These are phyloP conservation scores for Scaptodrosophila latifasciaeformis DNA, from an alignment of 2,888 invertebrate species.

Conservation along the genomic window DNA sequence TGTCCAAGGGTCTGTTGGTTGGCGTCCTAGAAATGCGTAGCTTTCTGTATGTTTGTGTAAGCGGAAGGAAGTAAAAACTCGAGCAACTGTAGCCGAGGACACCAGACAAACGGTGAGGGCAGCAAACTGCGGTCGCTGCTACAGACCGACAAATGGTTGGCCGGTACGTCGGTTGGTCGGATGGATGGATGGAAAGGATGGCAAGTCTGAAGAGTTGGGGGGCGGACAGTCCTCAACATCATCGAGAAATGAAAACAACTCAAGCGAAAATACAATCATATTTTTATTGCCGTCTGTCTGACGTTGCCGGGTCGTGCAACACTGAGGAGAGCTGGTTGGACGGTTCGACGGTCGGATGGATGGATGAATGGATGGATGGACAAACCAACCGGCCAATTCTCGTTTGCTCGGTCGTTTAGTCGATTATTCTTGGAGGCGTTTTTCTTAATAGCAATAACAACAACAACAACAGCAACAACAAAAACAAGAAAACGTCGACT, in stretches of 20 bases:
- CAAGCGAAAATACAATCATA: slow-evolving; percentile 74
- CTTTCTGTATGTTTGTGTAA: too few species aligned
- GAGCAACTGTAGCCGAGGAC: neutral
- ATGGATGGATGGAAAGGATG: slow-evolving; percentile 8
- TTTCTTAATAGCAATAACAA: slow-evolving; percentile 59
- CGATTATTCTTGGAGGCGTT: slow-evolving; percentile 67
- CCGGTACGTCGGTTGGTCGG: too few species aligned
- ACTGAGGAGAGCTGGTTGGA: slow-evolving; percentile 25
- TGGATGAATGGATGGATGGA: neutral
- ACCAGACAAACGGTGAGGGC: neutral
- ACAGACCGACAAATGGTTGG: too few species aligned
- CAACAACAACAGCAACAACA: slow-evolving; percentile 35
- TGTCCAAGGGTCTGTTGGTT: too few species aligned
- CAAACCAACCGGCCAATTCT: slow-evolving; percentile 32
- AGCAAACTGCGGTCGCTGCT: neutral
- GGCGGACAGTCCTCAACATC: slow-evolving; percentile 48
- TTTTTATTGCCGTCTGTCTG: slow-evolving; percentile 69
- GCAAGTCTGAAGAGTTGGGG: slow-evolving; percentile 44
- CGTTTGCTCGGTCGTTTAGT: slow-evolving; percentile 61
- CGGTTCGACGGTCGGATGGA: neutral
- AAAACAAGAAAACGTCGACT: slow-evolving; percentile 13
- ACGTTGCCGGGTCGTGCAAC: slow-evolving; percentile 55
- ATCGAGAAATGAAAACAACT: slow-evolving; percentile 71
- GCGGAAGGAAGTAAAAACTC: neutral
- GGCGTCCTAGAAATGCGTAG: too few species aligned